A percentile compares a stretch with the other conserved stretches of the same genome.
Evolutionary conservation across 92 coral and sea anemone species (phyloP).

Genomic region (Desmophyllum pertusum): DNA sequence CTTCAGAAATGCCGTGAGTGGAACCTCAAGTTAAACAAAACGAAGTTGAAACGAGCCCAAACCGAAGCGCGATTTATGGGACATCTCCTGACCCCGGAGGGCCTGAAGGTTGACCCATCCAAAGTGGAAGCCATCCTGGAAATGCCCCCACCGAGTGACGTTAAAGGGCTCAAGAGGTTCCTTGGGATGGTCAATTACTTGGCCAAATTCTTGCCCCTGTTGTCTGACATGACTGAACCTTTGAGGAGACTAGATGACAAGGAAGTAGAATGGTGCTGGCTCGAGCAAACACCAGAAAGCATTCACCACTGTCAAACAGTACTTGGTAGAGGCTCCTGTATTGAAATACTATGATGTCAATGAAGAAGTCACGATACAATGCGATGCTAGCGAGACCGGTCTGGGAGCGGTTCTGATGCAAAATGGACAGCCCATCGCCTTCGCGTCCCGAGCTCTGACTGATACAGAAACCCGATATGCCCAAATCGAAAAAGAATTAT

Average conservation of each 20-base stretch:
- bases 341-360: no score
- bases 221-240: slow-evolving; percentile 54
- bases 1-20: slow-evolving; percentile 41
- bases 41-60: slow-evolving; percentile 33
- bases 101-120: slow-evolving; percentile 55
- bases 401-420: slow-evolving; percentile 54
- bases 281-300: no score
- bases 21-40: no score
- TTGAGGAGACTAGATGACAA: slow-evolving; percentile 49
- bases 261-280: no score
- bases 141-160: slow-evolving; percentile 47
- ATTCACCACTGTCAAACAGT: no score
- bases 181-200: slow-evolving; percentile 60
- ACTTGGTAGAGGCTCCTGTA: no score
- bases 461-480: slow-evolving; percentile 34
- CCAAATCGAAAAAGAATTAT: slow-evolving; percentile 40
- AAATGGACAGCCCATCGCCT: slow-evolving; percentile 50
- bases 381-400: slow-evolving; percentile 54
- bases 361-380: no score
- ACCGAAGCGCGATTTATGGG: slow-evolving; percentile 46
- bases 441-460: slow-evolving; percentile 51
- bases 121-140: slow-evolving; percentile 39
- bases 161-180: slow-evolving; percentile 35
- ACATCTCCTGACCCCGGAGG: slow-evolving; percentile 52
- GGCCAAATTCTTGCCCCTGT: slow-evolving; percentile 47